Base-by-base conservation (phyloP, 2,797 vertebrate species). In the Acipenser transmontanus region DNA sequence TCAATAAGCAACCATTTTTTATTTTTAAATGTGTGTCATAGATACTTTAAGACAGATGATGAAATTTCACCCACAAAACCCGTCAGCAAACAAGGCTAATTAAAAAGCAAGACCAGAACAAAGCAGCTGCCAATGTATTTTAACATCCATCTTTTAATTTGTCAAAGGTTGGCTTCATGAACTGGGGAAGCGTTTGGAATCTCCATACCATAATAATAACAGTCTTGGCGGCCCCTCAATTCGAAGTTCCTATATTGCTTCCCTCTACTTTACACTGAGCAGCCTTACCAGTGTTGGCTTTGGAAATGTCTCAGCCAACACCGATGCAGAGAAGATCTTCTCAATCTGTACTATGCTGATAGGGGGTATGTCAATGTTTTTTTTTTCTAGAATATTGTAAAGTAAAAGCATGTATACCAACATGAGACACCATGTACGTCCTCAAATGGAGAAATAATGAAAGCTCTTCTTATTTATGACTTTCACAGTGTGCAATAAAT, bases 211-310 rank as follows among this genome's bases (percentile, higher is more conserved):
- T 54, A 79, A 85, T 70, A 92, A 91, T 75, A 90, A 87, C 6
- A 86, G 88, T 0, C 57, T 84, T 60, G 90, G 90, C 65, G 90
- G 94, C n/a, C 95, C 94, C 0, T 82, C 94, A 1, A 89, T 99
- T 74, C 91, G 93, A 74, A 98, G 94, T 69, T 87, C 96, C 84
- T 99, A 99, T 74, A 91, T 99, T 13, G 94, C 97, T 12, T 95
- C 96, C 0, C 91, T 99, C 0, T 99, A 99, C 82, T 99, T 99
- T 84, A 97, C 96, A 10, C 94, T 99, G 68, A 98, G 95, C 91
- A 98, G 96, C 72, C 91, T 99, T 73, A 99, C 97, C 80, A 99
- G 97, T n/a, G 97, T 99, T 71, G 97, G 96, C 7, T 99, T 99
- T 50, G 97, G 97, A 72, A 99, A 99, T 1, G 96, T 99, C 72